phyloP scores from a whole-genome alignment of 2,797 vertebrate species.

The Microchirus variegatus region DNA sequence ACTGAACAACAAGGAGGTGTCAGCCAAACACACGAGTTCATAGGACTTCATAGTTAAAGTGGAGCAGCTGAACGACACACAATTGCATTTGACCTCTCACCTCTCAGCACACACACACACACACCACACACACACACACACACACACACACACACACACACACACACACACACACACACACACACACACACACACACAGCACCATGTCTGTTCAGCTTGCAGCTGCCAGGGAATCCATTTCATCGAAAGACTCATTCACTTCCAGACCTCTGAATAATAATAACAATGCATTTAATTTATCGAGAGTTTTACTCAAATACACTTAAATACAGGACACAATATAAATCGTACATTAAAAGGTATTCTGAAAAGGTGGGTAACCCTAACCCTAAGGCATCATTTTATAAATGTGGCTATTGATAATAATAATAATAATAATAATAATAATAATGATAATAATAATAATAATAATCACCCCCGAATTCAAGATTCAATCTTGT shows the following conservation, averaged over 20 bases:
- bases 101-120: neutral
- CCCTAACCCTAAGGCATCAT: no score
- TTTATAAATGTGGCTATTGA: no score
- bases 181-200: constrained; percentile 1
- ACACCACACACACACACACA: constrained; percentile 4
- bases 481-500: no score
- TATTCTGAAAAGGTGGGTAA: no score
- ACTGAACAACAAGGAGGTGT: neutral
- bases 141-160: constrained; percentile 9
- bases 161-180: neutral
- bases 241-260: constrained; percentile 42
- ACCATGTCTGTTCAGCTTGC: neutral
- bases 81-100: neutral
- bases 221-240: constrained; percentile 21
- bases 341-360: no score
- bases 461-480: no score
- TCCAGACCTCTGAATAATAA: neutral
- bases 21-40: neutral
- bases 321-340: no score
- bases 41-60: neutral
- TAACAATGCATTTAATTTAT: no score
- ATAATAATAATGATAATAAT: no score
- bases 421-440: no score
- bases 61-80: neutral
- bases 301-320: no score